Base-by-base conservation (phyloP, 2,888 invertebrate genomes). In the Yponomeuta evonymella region DNA sequence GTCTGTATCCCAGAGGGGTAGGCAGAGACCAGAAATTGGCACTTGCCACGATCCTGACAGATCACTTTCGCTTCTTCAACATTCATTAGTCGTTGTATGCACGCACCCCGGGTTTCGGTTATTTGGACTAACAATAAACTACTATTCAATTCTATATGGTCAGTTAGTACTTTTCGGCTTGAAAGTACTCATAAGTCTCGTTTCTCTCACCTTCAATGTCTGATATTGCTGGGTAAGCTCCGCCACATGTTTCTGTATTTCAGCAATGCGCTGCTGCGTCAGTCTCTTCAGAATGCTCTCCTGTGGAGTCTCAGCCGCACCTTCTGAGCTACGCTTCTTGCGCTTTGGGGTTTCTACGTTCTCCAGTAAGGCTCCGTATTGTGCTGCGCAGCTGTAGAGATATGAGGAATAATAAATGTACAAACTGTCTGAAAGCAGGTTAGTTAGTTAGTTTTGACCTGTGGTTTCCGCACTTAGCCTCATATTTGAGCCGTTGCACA, bases 271-370 rank as follows among this genome's bases (percentile, higher is more conserved):
- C 73, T 98, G 97, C 77, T 95, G 94, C 0, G 95, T 96, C 43
- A 98, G 89, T 71, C 94, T 94, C 69, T 95, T 94, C 1, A 97
- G 93, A 73, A 98, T 96, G 72, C 94, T 94, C 83, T 97, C 96
- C 2, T 95, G 95, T 0, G 97, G 96, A 0, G 97, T 96, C 71
- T 93, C 92, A 48, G 90, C 94, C 0, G 84, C 90, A 58, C 88
- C 94, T 71, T 94, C 94, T 0, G 94, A 94, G 77, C 93, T 94
- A 30, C 95, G 93, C 82, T 96, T 98, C 79, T 97, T 97, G 1
- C 97, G 93, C 89, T 96, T 98, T 0, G 97, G 97, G 9, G 95
- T 96, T 83, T 96, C 97, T 12, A 96, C 95, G 84, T 96, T 95
- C 79, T 97, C 97, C 29, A 98, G 84, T 9, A 98, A 84, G 30